Conservation (phyloP, 2,113 vertebrate genomes). For the Mirounga angustirostris region DNA sequence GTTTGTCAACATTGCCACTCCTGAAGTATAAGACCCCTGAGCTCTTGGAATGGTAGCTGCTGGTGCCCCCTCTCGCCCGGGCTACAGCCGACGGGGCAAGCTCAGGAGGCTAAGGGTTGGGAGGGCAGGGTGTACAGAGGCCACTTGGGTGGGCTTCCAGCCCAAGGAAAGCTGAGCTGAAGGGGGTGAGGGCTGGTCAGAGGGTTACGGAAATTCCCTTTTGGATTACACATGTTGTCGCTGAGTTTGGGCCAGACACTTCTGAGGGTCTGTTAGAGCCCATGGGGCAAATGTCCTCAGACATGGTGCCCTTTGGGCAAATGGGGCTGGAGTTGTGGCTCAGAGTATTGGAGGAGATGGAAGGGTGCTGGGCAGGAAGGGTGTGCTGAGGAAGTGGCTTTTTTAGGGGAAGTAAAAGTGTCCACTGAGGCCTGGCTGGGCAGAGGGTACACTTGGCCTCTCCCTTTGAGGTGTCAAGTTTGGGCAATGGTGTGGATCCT, state of each 20-base stretch:
- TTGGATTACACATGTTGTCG: background rate
- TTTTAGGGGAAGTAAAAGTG: background rate
- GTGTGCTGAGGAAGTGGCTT: background rate
- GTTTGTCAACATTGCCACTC: background rate
- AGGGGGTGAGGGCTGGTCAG: background rate
- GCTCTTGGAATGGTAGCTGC: background rate
- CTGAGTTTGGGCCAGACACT: background rate
- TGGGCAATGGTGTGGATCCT: background rate
- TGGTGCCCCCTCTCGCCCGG: fast-evolving
- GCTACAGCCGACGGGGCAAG: fast-evolving
- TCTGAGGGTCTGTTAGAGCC: background rate
- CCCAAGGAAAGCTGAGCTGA: background rate
- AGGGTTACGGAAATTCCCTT: background rate
- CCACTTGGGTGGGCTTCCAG: background rate
- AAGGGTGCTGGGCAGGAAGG: background rate
- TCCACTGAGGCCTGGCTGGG: too few relatives aligned
- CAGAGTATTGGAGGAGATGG: background rate
- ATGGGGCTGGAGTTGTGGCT: background rate
- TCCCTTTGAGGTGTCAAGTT: background rate
- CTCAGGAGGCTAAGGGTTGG: background rate
- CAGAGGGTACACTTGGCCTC: background rate
- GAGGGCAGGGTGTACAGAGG: background rate
- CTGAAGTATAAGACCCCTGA: background rate
- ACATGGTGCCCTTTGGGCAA: background rate
- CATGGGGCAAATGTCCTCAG: background rate